These are phyloP conservation scores for Sebastes miniatus DNA, from an alignment of 2,797 vertebrate species.

Conservation along the genomic window DNA sequence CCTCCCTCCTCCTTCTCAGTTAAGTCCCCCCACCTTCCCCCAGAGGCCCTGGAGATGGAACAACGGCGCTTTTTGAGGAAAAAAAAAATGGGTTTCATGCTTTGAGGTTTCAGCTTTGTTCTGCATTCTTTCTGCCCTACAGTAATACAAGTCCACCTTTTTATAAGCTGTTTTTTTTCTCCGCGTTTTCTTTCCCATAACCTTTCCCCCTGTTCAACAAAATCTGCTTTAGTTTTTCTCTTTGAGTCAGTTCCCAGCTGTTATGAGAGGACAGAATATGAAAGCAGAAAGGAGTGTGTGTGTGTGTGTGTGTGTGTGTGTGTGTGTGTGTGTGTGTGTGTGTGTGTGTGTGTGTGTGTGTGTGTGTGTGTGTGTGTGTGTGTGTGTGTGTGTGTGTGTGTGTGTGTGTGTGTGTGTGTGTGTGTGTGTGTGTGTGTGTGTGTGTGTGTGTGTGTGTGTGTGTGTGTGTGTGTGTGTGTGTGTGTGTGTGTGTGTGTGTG, in stretches of 20 bases:
- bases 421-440: not conserved
- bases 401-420: not conserved
- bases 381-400: not conserved
- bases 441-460: not conserved
- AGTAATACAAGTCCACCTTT: slow-evolving; percentile 13
- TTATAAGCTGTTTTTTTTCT: not conserved
- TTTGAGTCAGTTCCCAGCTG: slow-evolving; percentile 20
- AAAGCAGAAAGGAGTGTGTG: slow-evolving; percentile 17
- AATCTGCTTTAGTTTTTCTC: not conserved
- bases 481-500: not conserved
- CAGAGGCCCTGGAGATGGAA: slow-evolving; percentile 17
- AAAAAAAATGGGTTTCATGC: slow-evolving; percentile 13
- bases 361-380: not conserved
- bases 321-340: not conserved
- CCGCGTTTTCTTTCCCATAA: slow-evolving; percentile 4
- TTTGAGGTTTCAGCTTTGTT: slow-evolving; percentile 34
- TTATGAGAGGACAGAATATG: not conserved
- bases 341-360: not conserved
- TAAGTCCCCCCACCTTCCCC: slow-evolving; percentile 28
- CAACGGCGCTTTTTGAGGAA: slow-evolving; percentile 4
- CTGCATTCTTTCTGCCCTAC: slow-evolving; percentile 7
- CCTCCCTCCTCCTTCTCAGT: slow-evolving; percentile 1
- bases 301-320: not conserved
- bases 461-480: not conserved
- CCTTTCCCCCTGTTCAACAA: slow-evolving; percentile 8